phyloP scores from a whole-genome alignment of 1,140 invertebrate genomes.

The Leptinotarsa undecemlineata region DNA sequence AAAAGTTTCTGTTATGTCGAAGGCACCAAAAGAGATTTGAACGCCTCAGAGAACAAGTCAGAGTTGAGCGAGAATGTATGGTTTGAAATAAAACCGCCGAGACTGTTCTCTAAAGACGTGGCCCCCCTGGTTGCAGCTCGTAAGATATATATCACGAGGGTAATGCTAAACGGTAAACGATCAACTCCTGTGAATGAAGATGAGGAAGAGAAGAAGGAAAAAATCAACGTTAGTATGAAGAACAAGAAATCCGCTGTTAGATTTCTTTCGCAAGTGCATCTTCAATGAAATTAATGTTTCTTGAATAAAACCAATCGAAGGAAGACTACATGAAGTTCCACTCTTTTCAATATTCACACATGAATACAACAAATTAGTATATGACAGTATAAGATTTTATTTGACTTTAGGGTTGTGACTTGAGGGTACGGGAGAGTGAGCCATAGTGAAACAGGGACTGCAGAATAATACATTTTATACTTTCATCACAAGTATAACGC shows the following conservation, averaged over 20 bases:
- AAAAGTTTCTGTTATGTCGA: constrained; percentile 9
- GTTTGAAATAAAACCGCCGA: constrained; percentile 11
- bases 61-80: constrained; percentile 12
- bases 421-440: too few relatives aligned
- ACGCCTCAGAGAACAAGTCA: not conserved
- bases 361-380: too few relatives aligned
- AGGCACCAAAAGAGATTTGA: constrained; percentile 14
- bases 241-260: constrained; percentile 21
- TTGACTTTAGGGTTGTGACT: too few relatives aligned
- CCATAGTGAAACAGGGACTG: too few relatives aligned
- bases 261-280: constrained; percentile 14
- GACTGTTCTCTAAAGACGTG: not conserved
- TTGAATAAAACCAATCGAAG: too few relatives aligned
- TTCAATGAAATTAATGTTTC: not conserved
- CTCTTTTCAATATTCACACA: too few relatives aligned
- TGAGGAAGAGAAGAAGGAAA: constrained; percentile 16
- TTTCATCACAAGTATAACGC: too few relatives aligned
- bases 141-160: constrained; percentile 12
- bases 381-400: too few relatives aligned
- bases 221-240: constrained; percentile 19
- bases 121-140: constrained; percentile 2
- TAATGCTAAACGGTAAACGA: constrained; percentile 12
- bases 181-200: not conserved
- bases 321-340: too few relatives aligned
- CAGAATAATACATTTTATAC: too few relatives aligned